phyloP scores from a whole-genome alignment of 2,797 vertebrate species.

The Xenops minutus region DNA sequence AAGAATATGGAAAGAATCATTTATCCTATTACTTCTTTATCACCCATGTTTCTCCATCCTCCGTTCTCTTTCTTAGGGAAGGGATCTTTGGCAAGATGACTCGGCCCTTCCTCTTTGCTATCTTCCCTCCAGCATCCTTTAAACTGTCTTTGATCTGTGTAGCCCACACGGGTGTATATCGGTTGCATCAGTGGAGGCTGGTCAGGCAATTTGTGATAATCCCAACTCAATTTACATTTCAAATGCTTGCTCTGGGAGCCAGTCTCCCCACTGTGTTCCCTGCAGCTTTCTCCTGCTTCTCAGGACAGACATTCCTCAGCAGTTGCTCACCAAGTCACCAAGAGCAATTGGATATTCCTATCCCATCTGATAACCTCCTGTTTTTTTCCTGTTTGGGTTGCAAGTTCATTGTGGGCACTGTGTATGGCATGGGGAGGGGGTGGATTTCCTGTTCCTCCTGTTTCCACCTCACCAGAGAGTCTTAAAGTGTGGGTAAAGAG shows the following conservation, averaged over 20 bases:
- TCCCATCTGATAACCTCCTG: background rate
- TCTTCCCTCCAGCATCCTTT: background rate
- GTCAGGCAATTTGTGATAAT: conserved; percentile 32
- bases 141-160: conserved; percentile 3
- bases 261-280: background rate
- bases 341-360: background rate
- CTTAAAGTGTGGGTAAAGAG: background rate
- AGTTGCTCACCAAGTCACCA: background rate
- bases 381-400: fast-evolving
- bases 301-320: background rate
- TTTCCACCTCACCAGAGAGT: background rate
- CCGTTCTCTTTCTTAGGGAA: background rate
- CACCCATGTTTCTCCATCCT: background rate
- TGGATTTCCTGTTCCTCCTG: background rate
- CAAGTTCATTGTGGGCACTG: background rate
- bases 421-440: background rate
- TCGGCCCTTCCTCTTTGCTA: background rate
- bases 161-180: background rate
- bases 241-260: background rate
- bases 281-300: background rate
- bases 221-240: conserved; percentile 13
- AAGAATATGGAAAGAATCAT: background rate
- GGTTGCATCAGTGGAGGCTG: background rate
- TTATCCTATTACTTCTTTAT: background rate
- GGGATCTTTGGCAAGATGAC: background rate